These are phyloP conservation scores for Griposia aprilina DNA, from an alignment of 2,888 invertebrate species.

Conservation along the genomic window DNA sequence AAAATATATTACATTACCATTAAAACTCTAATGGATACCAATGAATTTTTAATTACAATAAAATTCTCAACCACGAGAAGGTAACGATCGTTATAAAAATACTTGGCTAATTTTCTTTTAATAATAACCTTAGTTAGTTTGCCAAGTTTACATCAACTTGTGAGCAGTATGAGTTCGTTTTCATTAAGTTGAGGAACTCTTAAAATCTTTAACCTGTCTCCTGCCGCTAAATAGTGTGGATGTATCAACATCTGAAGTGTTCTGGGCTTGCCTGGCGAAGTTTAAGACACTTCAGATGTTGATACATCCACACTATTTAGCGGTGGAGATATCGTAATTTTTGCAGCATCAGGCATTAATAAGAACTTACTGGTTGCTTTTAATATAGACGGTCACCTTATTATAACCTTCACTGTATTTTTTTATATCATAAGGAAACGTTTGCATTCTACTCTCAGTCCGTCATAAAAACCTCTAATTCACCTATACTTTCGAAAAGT, in stretches of 20 bases:
- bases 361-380: background rate
- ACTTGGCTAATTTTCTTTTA: conserved; percentile 53
- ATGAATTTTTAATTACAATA: conserved; percentile 63
- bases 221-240: background rate
- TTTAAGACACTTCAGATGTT: no score
- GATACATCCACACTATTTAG: no score
- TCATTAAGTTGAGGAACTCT: conserved; percentile 54
- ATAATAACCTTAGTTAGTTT: conserved; percentile 57
- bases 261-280: no score
- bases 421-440: background rate
- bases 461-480: background rate
- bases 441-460: background rate
- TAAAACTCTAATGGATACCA: conserved; percentile 56
- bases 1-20: conserved; percentile 56
- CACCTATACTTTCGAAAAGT: background rate
- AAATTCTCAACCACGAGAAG: conserved; percentile 45
- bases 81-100: conserved; percentile 59
- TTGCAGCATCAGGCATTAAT: background rate
- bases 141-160: conserved; percentile 64
- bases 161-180: conserved; percentile 43
- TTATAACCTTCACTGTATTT: background rate
- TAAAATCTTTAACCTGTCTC: conserved; percentile 49
- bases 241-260: background rate
- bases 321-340: background rate
- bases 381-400: no score